A percentile compares a stretch with the other conserved stretches of the same genome.
These are phyloP conservation scores for Platyrinchus mystaceus DNA, from an alignment of 2,797 vertebrate species.

Conservation along the genomic window DNA sequence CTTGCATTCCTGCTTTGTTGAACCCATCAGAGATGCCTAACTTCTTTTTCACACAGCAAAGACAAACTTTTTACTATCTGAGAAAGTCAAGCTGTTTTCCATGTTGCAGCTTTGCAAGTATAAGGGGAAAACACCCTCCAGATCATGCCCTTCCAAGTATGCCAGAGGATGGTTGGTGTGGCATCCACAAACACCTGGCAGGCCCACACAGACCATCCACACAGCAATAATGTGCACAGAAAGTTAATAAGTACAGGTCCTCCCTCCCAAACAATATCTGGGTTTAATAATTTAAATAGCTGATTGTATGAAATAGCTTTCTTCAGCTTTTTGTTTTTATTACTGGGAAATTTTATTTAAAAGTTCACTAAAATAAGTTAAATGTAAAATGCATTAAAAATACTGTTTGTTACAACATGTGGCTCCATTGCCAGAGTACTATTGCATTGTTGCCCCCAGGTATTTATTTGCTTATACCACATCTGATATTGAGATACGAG, in stretches of 20 bases:
- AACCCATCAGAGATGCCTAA: not conserved
- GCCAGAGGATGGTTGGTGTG: not conserved
- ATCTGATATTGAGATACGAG: not conserved
- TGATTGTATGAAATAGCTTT: not conserved
- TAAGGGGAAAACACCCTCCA: not conserved
- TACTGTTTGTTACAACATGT: not conserved
- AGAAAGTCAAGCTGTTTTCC: not conserved
- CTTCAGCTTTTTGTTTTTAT: not conserved
- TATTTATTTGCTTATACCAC: not conserved
- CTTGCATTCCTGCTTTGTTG: not conserved
- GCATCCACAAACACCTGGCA: not conserved
- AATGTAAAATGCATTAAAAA: not conserved
- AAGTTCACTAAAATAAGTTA: not conserved
- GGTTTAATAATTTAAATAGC: not conserved
- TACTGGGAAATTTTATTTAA: not conserved
- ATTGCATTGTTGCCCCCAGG: not conserved
- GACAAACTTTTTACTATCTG: not conserved
- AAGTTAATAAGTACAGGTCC: not conserved
- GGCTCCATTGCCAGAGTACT: not conserved
- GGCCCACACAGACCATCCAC: not conserved
- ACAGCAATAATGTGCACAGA: not conserved
- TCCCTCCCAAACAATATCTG: not conserved
- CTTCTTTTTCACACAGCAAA: not conserved
- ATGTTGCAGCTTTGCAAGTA: not conserved
- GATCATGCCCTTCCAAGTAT: not conserved